Percentiles rank a stretch among this genome's conserved stretches.
Evolutionary conservation across 2,113 vertebrate species (phyloP).

Genomic region (Columbina picui): DNA sequence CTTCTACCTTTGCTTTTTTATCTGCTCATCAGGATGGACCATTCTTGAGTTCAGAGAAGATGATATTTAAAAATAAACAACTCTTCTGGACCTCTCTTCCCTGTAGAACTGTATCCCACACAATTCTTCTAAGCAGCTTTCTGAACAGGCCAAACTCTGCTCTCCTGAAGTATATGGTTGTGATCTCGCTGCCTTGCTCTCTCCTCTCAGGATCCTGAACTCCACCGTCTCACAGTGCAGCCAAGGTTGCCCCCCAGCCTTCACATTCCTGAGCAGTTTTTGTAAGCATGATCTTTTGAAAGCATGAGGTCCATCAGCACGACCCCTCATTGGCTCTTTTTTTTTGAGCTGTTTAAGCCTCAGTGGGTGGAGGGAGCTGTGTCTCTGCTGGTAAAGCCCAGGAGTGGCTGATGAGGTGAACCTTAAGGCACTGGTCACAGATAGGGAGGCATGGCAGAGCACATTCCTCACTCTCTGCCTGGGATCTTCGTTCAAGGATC

Average conservation of each 20-base stretch:
- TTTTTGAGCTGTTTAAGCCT: not conserved
- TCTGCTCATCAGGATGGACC: not conserved
- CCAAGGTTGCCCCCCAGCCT: not conserved
- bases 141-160: not conserved
- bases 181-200: not conserved
- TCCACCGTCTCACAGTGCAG: rapidly evolving
- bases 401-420: not conserved
- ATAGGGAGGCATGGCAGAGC: not conserved
- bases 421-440: not conserved
- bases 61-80: not conserved
- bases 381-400: not conserved
- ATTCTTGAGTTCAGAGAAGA: not conserved
- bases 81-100: not conserved
- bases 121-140: not conserved
- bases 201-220: not conserved
- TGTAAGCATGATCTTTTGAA: not conserved
- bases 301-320: not conserved
- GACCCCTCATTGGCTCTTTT: not conserved
- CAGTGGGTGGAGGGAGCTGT: not conserved
- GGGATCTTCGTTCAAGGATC: not conserved
- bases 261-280: not conserved
- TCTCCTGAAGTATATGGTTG: not conserved
- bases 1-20: not conserved
- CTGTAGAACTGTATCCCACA: not conserved
- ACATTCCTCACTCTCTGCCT: not conserved